Evolutionary conservation across 2,113 vertebrate genomes (phyloP), one percentile per base, ranked within the genome.

Genomic region (Syngnathus floridae): DNA sequence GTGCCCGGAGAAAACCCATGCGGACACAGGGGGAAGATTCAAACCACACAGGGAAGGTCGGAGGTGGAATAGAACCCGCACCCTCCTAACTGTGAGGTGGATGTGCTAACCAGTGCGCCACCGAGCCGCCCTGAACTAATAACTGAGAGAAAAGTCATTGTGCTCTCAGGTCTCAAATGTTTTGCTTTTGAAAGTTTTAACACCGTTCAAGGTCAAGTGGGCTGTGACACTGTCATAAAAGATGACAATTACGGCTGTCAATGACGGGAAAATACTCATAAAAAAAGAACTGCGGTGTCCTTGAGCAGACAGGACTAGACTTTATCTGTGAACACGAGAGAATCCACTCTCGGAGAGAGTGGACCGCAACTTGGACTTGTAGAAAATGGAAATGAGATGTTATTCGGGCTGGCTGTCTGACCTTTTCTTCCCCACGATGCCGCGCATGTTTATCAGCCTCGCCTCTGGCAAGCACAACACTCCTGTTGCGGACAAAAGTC

Each of bases 311-410:
- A 16, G 37, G 36, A 41, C 22, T 62, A n/a, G 43, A 67, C 64
- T 56, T 64, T 10, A 70, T 62, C 62, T 61, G 16, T 35, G 60
- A 46, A 59, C 56, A 77, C 22, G 64, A 62, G n/a, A 64, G 58
- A 64, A 67, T 49, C 51, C 41, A 21, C 62, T 73, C 36, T 3
- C 41, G 46, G 22, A 8, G 17, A 26, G 5, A 31, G 62, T 62
- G 56, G 62, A 55, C 26, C 56, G 35, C 70, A 65, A 66, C 37
- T 54, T 0, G 0, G 58, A 62, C 57, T 55, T 52, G 13, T 64
- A 71, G n/a, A 7, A 73, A 70, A 72, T 76, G 46, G 31, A 73
- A 63, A 80, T 36, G 5, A 56, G 58, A 67, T 69, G 7, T 66
- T 73, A 35, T 73, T 71, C 37, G 68, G 36, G 69, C 43, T 40